These are phyloP conservation scores for Bagarius yarrelli DNA, from an alignment of 2,113 vertebrate species.

Conservation along the genomic window DNA sequence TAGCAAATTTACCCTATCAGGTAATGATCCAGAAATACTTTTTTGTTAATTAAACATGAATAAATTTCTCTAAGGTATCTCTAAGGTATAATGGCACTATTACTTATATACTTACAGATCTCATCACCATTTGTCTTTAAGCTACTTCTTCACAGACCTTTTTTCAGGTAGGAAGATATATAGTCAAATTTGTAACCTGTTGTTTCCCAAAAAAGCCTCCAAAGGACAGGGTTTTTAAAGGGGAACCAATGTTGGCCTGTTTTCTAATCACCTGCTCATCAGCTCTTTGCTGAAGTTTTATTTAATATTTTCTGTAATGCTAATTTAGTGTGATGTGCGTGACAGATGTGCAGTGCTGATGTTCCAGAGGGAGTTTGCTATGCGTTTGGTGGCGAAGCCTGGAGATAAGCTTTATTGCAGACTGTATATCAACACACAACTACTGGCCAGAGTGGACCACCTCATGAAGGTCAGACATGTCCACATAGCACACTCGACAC, in stretches of 20 bases:
- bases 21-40: slow-evolving; percentile 60
- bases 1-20: slow-evolving; percentile 97
- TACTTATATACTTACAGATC: slow-evolving; percentile 74
- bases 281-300: background rate
- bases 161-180: slow-evolving; percentile 83
- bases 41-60: background rate
- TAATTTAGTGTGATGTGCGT: background rate
- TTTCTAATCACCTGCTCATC: background rate
- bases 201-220: background rate
- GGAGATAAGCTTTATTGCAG: slow-evolving; percentile 94
- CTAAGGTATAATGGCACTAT: background rate
- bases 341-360: slow-evolving; percentile 94
- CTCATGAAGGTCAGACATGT: slow-evolving; percentile 86
- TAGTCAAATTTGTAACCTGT: background rate
- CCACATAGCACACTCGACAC: background rate
- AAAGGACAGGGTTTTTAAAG: background rate
- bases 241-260: background rate
- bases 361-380: slow-evolving; percentile 98
- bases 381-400: slow-evolving; percentile 90
- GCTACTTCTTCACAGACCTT: slow-evolving; percentile 89
- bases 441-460: slow-evolving; percentile 92
- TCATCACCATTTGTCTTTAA: slow-evolving; percentile 99
- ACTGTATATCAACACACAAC: slow-evolving; percentile 93
- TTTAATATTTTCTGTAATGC: no score
- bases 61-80: background rate